Evolutionary conservation across 2,113 vertebrate species (phyloP), one percentile per base, ranked within the genome.

Genomic region (Lanius ludovicianus): DNA sequence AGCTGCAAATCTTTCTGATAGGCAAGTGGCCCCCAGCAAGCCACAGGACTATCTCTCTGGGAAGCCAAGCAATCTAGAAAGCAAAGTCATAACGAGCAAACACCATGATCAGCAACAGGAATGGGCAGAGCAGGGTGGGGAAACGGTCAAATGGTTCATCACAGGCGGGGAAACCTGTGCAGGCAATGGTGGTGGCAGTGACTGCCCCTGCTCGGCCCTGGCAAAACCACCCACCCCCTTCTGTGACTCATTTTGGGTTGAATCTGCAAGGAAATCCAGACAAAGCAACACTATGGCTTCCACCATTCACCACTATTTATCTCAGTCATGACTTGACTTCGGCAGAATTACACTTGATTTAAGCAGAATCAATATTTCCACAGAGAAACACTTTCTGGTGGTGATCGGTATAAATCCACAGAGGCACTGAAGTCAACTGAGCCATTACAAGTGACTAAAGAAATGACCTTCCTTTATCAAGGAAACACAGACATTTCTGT

Each of bases 401-500:
- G 60, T 13, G 31, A 90, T n/a, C 20, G 64, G 24, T 46, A 39
- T 25, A 92, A 96, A 86, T n/a, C 60, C 35, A 81, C 15, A 13
- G 44, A 90, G 73, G n/a, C 56, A 42, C 41, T 69, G 73, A 81
- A 86, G 60, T 82, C 95, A 84, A 60, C 71, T 24, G 60, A 92
- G n/a, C 20, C 80, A 65, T 57, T 84, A 68, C 47, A 82, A 92
- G 52, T 5, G 31, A 88, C 75, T 71, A 56, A 80, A 89, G 74
- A 81, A 92, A 78, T 53, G 23, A 84, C 62, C 46, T 90, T 89
- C 42, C 49, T 93, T 92, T 64, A 92, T 75, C 46, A 84, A 78
- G 68, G 46, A 89, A 94, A 94, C 83, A 90, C 79, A 95, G 93
- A 46, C 83, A 46, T 90, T 94, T 94, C 88, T 97, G 95, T 94